Conservation (phyloP, 2,113 vertebrate species). For the Oncorhynchus mykiss region DNA sequence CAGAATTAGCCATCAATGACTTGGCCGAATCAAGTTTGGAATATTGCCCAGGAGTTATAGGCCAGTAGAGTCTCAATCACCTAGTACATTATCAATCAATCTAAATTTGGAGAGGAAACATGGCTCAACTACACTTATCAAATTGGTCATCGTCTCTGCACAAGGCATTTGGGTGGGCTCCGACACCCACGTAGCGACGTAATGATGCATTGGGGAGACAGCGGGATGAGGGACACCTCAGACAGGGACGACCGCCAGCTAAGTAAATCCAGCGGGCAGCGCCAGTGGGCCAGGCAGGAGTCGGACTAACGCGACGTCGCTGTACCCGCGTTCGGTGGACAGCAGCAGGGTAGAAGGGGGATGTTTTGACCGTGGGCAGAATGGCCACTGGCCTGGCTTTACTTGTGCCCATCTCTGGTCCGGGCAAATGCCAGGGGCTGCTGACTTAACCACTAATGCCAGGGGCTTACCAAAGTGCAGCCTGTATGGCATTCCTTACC, state of each 20-base stretch:
- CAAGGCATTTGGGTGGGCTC: neutral
- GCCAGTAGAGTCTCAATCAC: no score
- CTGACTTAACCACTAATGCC: constrained; percentile 33
- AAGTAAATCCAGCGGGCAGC: neutral
- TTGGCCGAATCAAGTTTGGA: no score
- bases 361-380: neutral
- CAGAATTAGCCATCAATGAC: no score
- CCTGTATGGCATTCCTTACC: constrained; percentile 30
- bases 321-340: neutral
- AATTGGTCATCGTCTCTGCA: neutral
- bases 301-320: neutral
- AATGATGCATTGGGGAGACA: neutral
- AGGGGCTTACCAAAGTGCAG: constrained; percentile 30
- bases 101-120: neutral
- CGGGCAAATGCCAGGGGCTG: neutral
- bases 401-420: no score
- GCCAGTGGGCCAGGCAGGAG: neutral
- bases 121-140: neutral
- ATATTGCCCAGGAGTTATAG: no score
- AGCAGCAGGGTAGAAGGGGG: neutral
- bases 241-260: neutral
- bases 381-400: neutral
- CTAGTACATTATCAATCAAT: neutral
- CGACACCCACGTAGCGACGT: neutral
- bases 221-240: neutral